Evolutionary conservation across 2,113 vertebrate genomes (phyloP), one percentile per base, ranked within the genome.

Genomic region (Pteruthius melanotis): DNA sequence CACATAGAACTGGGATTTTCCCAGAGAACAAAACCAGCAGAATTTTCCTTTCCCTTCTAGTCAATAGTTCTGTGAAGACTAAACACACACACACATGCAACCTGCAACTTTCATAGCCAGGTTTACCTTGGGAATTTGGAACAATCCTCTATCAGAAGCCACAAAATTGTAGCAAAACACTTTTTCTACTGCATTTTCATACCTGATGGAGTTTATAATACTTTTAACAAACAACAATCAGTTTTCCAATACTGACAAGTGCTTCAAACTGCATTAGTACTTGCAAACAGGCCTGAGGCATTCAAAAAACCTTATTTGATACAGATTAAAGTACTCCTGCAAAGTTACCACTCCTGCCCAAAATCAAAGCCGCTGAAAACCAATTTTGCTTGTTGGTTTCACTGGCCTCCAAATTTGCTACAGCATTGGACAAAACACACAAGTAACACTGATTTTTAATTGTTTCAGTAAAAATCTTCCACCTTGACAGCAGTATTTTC

Each of bases 1-100:
- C 95, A 94, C 19, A 0, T 87, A 93, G 96, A 94, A 95, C 47
- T 68, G 86, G 82, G 77, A 86, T n/a, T 69, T 96, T 44, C 35
- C 69, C 72, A 75, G 33, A 75, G 39, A 95, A 84, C 3, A 95
- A 94, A 93, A 78, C 40, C 83, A 63, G 89, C 40, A 14, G 87
- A 66, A 30, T 91, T 59, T 68, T 69, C 53, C 49, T 65, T 68
- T 86, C 42, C 89, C 76, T 93, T 63, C 65, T n/a, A 74, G 53
- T 93, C 77, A 85, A 64, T 87, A 96, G 89, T 88, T 84, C 66
- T 72, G 93, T 42, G 59, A 76, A 95, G 83, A 72, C 60, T 71
- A 87, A 87, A 80, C 45, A 83, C 42, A 92, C 16, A 92, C 16
- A 35, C 24, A 56, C 37, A 76, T 78, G 53, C 88, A 86, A 37